phyloP scores from a whole-genome alignment of 2,113 vertebrate genomes.

The Oryzias celebensis region DNA sequence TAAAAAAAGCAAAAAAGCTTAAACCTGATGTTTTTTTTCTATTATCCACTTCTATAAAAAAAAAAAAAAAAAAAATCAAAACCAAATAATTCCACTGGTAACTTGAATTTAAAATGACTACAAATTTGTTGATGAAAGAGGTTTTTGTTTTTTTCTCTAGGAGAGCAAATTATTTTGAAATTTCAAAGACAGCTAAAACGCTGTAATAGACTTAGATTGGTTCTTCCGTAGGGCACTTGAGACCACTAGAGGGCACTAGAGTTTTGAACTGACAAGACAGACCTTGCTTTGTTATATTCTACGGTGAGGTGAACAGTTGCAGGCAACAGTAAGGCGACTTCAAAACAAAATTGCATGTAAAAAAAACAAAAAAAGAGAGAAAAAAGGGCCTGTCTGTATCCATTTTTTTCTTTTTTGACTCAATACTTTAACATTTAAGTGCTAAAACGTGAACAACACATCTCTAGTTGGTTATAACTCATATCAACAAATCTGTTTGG shows the following conservation, averaged over 20 bases:
- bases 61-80: not conserved
- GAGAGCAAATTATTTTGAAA: constrained; percentile 5
- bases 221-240: constrained; percentile 28
- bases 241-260: constrained; percentile 66
- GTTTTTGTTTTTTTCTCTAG: constrained; percentile 2
- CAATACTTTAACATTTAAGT: constrained; percentile 63
- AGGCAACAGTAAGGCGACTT: constrained; percentile 3
- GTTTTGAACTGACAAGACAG: not conserved
- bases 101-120: constrained; percentile 12
- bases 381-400: constrained; percentile 1
- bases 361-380: not conserved
- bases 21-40: constrained; percentile 34
- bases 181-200: constrained; percentile 74
- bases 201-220: constrained; percentile 54
- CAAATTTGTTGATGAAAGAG: constrained; percentile 3
- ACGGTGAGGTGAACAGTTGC: not conserved
- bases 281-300: not conserved
- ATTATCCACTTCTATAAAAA: not conserved
- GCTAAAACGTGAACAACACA: constrained; percentile 45
- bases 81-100: not conserved
- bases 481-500: constrained; percentile 28
- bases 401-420: not conserved
- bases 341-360: not conserved
- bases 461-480: constrained; percentile 48
- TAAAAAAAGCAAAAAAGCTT: not conserved